Percentiles rank a stretch among this genome's conserved stretches.
Conservation (phyloP, 2,797 vertebrate species). For the Fistularia commersonii region DNA sequence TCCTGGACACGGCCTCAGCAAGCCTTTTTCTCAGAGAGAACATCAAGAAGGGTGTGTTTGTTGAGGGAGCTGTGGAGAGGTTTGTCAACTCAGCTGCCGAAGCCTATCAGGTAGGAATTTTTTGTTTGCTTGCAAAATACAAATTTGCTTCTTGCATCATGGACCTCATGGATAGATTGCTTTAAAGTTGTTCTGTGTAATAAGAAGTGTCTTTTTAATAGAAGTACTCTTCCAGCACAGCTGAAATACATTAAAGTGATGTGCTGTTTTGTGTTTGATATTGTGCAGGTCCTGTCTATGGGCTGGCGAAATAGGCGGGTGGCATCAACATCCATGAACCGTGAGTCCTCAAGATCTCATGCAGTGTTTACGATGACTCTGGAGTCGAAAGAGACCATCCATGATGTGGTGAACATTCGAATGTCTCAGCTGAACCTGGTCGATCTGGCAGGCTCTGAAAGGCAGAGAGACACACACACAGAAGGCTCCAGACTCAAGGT, state of each 20-base stretch:
- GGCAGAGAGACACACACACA: slow-evolving; percentile 90
- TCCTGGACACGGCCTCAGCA: slow-evolving; percentile 90
- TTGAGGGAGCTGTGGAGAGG: slow-evolving; percentile 93
- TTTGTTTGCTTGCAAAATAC: not conserved
- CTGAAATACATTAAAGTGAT: slow-evolving; percentile 2
- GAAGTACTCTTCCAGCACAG: no score
- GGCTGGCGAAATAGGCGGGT: slow-evolving; percentile 95
- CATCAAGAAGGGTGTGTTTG: slow-evolving; percentile 94
- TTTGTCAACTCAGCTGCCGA: slow-evolving; percentile 88
- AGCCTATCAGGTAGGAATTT: slow-evolving; percentile 85
- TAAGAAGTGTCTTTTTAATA: not conserved
- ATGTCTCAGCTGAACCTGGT: slow-evolving; percentile 92
- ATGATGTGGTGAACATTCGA: slow-evolving; percentile 88
- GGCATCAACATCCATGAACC: slow-evolving; percentile 96
- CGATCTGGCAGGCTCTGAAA: slow-evolving; percentile 93
- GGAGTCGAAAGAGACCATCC: slow-evolving; percentile 89
- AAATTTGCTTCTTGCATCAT: not conserved
- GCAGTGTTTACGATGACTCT: slow-evolving; percentile 92
- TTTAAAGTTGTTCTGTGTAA: not conserved
- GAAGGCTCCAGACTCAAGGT: slow-evolving; percentile 93
- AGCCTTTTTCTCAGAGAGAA: slow-evolving; percentile 91
- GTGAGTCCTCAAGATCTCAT: slow-evolving; percentile 93
- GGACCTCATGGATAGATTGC: not conserved
- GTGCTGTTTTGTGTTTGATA: not conserved
- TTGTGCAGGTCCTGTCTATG: slow-evolving; percentile 82